Percentiles rank a stretch among this genome's conserved stretches.
phyloP scores from a whole-genome alignment of 30 jellyfish, hydroid and myxozoan genomes.

The Cassiopea xamachana region DNA sequence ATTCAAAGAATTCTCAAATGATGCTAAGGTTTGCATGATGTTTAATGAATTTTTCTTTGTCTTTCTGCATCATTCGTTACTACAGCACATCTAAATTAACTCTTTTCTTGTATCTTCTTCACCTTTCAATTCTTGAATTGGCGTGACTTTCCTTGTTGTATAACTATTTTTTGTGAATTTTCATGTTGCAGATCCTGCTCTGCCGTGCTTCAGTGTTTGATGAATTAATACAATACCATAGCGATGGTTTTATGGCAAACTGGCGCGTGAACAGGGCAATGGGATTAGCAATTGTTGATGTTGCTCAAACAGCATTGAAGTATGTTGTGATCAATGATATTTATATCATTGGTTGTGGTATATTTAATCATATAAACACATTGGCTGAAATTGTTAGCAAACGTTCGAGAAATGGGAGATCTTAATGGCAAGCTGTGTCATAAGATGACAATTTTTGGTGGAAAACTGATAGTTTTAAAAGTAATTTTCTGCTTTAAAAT shows the following conservation, averaged over 20 bases:
- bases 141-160: no score
- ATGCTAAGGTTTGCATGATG: conserved; percentile 69
- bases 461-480: no score
- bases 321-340: conserved; percentile 5
- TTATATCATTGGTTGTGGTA: no score
- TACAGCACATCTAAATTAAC: no score
- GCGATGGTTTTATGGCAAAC: conserved; percentile 93
- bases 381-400: no score
- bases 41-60: neutral
- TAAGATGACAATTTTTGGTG: no score
- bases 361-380: no score
- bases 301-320: conserved; percentile 93
- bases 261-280: conserved; percentile 84
- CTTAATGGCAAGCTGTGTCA: no score
- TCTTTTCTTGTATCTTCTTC: no score
- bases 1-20: conserved; percentile 69
- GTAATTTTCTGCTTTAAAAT: no score
- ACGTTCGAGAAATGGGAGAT: no score
- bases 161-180: neutral
- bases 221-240: conserved; percentile 81
- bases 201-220: conserved; percentile 86
- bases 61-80: neutral
- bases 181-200: conserved; percentile 61
- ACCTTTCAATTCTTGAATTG: no score
- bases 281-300: conserved; percentile 93